Conservation (phyloP, 2,888 invertebrate genomes). For the Orthonychiurus folsomi region DNA sequence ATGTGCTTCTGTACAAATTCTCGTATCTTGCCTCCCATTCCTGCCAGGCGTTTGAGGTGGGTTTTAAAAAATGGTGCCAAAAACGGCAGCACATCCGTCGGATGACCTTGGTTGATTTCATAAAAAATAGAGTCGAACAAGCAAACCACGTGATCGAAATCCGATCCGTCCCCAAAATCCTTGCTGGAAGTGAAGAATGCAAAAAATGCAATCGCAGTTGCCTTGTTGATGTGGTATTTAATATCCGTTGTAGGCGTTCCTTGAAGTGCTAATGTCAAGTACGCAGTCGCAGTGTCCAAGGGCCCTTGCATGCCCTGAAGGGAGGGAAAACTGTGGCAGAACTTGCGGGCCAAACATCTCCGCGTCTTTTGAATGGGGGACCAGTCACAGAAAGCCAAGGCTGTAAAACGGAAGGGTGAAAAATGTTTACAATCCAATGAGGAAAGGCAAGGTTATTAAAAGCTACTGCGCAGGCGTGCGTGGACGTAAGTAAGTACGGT, state of each 20-base stretch:
- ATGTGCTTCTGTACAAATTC: constrained; percentile 64
- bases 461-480: too few species aligned
- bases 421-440: too few species aligned
- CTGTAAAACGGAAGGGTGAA: constrained; percentile 46
- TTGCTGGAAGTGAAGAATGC: constrained; percentile 82
- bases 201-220: constrained; percentile 75
- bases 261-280: constrained; percentile 20
- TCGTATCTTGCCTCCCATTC: constrained; percentile 62
- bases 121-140: constrained; percentile 80
- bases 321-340: constrained; percentile 49
- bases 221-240: constrained; percentile 61
- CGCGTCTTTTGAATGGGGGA: constrained; percentile 69
- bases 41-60: constrained; percentile 58
- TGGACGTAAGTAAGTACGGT: too few species aligned
- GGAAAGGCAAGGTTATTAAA: too few species aligned
- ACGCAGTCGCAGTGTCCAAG: constrained; percentile 22
- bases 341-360: constrained; percentile 65
- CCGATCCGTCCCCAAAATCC: constrained; percentile 58
- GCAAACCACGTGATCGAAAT: constrained; percentile 59
- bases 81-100: constrained; percentile 78
- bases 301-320: constrained; percentile 28
- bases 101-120: constrained; percentile 83
- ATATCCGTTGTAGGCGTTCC: constrained; percentile 45
- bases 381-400: constrained; percentile 80
- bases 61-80: constrained; percentile 60